Evolutionary conservation across 2,888 invertebrate species (phyloP).

Genomic region (Mesochorus sp.): DNA sequence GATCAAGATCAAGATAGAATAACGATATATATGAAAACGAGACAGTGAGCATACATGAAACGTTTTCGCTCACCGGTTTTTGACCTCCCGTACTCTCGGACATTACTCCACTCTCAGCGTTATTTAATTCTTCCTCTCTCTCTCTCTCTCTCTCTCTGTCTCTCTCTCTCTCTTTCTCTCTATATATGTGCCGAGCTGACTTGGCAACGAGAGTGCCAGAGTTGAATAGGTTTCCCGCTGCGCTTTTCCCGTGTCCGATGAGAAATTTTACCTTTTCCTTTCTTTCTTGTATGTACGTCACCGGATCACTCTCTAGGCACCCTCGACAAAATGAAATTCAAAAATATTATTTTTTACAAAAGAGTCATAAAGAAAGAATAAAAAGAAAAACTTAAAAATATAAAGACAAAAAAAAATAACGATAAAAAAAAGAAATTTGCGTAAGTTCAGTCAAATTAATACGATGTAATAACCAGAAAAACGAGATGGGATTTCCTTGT

Average conservation of each 20-base stretch:
- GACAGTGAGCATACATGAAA: neutral
- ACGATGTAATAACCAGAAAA: neutral
- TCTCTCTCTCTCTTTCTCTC: neutral
- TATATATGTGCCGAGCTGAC: neutral
- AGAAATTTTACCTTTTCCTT: too few species aligned
- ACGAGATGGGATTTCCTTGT: neutral
- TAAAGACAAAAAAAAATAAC: too few species aligned
- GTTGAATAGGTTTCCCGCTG: neutral
- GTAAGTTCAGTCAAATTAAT: neutral
- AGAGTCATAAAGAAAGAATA: neutral
- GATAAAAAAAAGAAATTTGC: neutral
- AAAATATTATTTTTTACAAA: too few species aligned
- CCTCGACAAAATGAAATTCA: too few species aligned
- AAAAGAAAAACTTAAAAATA: neutral
- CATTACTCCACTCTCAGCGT: constrained; percentile 62
- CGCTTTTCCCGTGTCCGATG: neutral
- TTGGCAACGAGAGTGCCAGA: too few species aligned
- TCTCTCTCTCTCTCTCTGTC: neutral
- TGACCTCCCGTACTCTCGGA: constrained; percentile 25
- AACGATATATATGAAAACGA: constrained; percentile 6
- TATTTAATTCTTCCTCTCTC: constrained; percentile 74
- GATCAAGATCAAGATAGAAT: constrained; percentile 5
- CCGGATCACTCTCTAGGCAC: too few species aligned
- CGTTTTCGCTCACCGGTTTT: constrained; percentile 32
- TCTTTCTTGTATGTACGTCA: too few species aligned